Evolutionary conservation across 2,113 vertebrate genomes (phyloP), one percentile per base, ranked within the genome.

Genomic region (Cyphomyrus plagiostoma): DNA sequence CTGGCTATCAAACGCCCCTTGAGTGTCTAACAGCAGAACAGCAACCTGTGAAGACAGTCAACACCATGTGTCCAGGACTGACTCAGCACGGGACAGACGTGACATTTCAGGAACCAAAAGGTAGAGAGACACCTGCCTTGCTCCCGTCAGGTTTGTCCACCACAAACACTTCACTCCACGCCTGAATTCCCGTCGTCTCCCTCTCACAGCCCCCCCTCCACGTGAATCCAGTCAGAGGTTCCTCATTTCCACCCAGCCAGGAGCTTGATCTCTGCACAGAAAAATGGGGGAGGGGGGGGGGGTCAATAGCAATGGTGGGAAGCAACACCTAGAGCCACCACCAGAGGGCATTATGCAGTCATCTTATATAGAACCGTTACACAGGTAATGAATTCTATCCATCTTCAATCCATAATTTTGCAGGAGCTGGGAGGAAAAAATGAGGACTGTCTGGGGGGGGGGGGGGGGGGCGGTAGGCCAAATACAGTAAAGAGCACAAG

Each of bases 1-100:
- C 93, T 99, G 98, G 94, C 98, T 99, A 94, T 99, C 98, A 94
- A 99, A 99, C 70, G 98, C 98, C 94, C 98, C 98, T 96, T 99
- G 98, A 92, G 98, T 99, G 95, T 99, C 98, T 92, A 99, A 98
- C 15, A 99, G 96, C 84, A 99, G 95, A 48, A 99, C 98, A 89
- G 98, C 98, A 90, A 99, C 97, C 98, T 99, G 90, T 90, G 2
- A 70, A 11, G 19, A 42, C 26, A 2, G 35, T 39, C 17, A 17
- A 80, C 1, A 19, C 35, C 35, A 42, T 80, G 19, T 4, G 4
- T 42, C 74, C 35, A n/a, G 35, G 35, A 19, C 35, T 8, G 74
- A 80, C 45, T 48, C 82, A 21, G 21, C 42, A 10, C 8, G 1
- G 45, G 19, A 86, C 48, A 26, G 17, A 48, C 13, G 19, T 21